Evolutionary conservation across 2,888 invertebrate genomes (phyloP).

Genomic region (Bombyx huttoni): DNA sequence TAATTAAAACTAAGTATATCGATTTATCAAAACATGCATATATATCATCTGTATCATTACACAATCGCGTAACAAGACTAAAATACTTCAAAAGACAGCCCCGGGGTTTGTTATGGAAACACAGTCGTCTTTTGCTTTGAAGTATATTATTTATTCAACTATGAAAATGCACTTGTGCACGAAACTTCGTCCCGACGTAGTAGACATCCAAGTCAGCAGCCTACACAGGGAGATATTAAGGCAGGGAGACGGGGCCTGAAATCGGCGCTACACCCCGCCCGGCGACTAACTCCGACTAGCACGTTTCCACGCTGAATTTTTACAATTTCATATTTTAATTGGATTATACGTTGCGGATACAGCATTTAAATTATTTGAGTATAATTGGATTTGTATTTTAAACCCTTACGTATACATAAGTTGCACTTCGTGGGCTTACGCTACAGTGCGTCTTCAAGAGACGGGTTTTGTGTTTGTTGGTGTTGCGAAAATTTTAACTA

Average conservation of each 20-base stretch:
- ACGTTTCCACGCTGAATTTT: slow-evolving; percentile 29
- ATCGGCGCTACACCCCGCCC: slow-evolving; percentile 26
- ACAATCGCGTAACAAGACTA: background rate
- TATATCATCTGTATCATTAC: background rate
- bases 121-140: slow-evolving; percentile 9
- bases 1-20: background rate
- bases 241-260: slow-evolving; percentile 13
- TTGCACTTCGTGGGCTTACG: no score
- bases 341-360: background rate
- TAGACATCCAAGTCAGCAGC: slow-evolving; percentile 34
- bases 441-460: no score
- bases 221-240: slow-evolving; percentile 33
- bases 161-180: slow-evolving; percentile 45
- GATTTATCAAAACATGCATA: background rate
- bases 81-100: background rate
- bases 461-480: no score
- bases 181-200: slow-evolving; percentile 35
- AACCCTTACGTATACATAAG: no score
- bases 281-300: slow-evolving; percentile 65
- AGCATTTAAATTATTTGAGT: slow-evolving; percentile 3
- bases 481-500: no score
- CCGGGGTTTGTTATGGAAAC: background rate
- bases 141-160: slow-evolving; percentile 36
- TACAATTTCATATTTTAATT: slow-evolving; percentile 42
- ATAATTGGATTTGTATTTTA: background rate